Evolutionary conservation across 2,797 vertebrate genomes (phyloP).

Genomic region (Limosa lapponica): DNA sequence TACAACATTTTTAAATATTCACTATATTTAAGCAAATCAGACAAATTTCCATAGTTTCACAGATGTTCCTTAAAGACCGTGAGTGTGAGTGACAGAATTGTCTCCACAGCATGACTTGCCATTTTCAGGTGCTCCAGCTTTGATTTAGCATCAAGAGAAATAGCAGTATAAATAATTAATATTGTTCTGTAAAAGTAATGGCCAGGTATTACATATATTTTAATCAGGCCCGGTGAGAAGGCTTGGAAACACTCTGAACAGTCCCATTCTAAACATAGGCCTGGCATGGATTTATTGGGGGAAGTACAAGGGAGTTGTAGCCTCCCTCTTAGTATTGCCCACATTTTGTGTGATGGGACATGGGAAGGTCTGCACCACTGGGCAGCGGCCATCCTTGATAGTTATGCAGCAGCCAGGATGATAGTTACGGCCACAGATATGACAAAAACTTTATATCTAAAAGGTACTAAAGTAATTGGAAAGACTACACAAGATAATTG

Average conservation of each 20-base stretch:
- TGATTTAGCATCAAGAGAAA: not conserved
- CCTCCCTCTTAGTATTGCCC: not conserved
- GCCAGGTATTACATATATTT: not conserved
- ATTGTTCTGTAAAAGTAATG: not conserved
- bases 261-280: not conserved
- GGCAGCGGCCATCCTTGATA: not conserved
- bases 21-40: not conserved
- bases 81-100: not conserved
- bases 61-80: not conserved
- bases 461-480: not conserved
- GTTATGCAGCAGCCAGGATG: not conserved
- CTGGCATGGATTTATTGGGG: not conserved
- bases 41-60: not conserved
- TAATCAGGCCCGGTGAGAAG: not conserved
- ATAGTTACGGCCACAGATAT: fast-evolving
- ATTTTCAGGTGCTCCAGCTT: not conserved
- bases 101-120: not conserved
- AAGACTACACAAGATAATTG: not conserved
- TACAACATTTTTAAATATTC: not conserved
- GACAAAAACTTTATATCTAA: not conserved
- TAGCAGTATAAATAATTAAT: not conserved
- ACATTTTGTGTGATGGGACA: not conserved
- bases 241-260: not conserved
- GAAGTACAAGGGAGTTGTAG: not conserved
- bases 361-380: not conserved